Conservation (phyloP, 2,888 invertebrate genomes). For the Aphidius colemani region DNA sequence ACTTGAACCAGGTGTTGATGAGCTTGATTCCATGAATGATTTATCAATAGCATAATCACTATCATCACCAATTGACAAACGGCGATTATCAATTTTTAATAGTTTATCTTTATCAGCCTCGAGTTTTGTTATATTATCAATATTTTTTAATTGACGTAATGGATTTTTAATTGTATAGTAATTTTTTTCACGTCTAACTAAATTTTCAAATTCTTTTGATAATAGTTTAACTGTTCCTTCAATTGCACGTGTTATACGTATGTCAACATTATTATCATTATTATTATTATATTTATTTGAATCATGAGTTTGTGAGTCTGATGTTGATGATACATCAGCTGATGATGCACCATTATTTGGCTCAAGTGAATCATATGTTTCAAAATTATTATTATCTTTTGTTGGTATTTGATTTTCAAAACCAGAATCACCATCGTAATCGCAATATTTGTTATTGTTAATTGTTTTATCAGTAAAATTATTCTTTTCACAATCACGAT, state of each 20-base stretch:
- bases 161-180: slow-evolving; percentile 43
- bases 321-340: slow-evolving; percentile 30
- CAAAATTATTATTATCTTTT: slow-evolving; percentile 48
- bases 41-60: slow-evolving; percentile 61
- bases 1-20: slow-evolving; percentile 69
- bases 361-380: slow-evolving; percentile 51
- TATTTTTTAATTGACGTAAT: slow-evolving; percentile 39
- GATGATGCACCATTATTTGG: slow-evolving; percentile 31
- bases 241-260: slow-evolving; percentile 51
- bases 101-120: slow-evolving; percentile 49
- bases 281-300: slow-evolving; percentile 18
- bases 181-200: slow-evolving; percentile 48
- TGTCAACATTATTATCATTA: slow-evolving; percentile 41
- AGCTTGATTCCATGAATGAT: slow-evolving; percentile 57
- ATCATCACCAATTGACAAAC: slow-evolving; percentile 67
- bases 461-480: too few relatives aligned
- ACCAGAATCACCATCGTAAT: slow-evolving; percentile 27
- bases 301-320: slow-evolving; percentile 27
- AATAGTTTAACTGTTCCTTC: slow-evolving; percentile 54
- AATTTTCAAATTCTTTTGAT: slow-evolving; percentile 54
- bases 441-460: neutral
- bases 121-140: slow-evolving; percentile 47
- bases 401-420: slow-evolving; percentile 47
- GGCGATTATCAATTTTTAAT: slow-evolving; percentile 61
- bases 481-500: neutral